These are phyloP conservation scores for Aegypius monachus DNA, from an alignment of 2,113 vertebrate genomes.

Conservation along the genomic window DNA sequence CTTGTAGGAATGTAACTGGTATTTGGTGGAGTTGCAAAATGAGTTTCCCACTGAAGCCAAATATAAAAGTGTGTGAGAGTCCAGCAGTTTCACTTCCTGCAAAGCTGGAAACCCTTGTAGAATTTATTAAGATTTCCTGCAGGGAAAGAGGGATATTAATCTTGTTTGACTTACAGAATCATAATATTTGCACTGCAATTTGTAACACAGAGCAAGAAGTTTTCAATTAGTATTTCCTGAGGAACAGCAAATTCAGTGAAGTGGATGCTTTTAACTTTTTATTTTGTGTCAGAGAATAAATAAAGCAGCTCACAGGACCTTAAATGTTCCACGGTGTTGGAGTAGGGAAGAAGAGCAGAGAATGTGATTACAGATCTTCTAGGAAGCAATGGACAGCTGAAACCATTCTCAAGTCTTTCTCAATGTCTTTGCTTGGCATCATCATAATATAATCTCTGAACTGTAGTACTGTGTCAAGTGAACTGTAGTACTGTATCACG, in stretches of 20 bases:
- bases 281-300: background rate
- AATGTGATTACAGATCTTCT: background rate
- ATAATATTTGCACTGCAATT: constrained; percentile 19
- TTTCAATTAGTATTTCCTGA: constrained; percentile 1
- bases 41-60: constrained; percentile 14
- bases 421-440: background rate
- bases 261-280: background rate
- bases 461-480: background rate
- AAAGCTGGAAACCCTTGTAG: background rate
- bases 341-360: background rate
- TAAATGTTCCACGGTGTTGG: background rate
- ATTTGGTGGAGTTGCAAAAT: background rate
- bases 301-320: background rate
- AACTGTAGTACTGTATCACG: background rate
- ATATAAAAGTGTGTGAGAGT: background rate
- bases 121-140: constrained; percentile 16
- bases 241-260: background rate
- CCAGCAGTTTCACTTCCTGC: constrained; percentile 17
- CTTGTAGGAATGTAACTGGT: background rate
- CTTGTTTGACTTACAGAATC: constrained; percentile 21
- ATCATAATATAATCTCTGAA: background rate
- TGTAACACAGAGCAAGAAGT: background rate
- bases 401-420: background rate
- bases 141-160: background rate
- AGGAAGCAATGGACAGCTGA: background rate